Evolutionary conservation across 2,888 invertebrate genomes (phyloP).

Genomic region (Nephrotoma appendiculata): DNA sequence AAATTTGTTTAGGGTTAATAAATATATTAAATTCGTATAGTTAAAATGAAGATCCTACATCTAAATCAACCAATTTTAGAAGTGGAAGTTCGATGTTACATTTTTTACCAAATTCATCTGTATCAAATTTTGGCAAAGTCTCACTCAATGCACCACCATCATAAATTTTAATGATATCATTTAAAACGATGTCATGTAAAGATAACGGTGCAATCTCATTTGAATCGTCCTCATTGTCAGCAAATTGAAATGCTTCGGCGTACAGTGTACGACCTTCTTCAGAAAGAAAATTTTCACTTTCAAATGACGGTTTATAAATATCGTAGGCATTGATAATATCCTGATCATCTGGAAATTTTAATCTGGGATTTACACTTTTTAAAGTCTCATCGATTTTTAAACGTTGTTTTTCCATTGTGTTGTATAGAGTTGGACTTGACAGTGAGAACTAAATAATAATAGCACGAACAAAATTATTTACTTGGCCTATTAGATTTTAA

Average conservation of each 20-base stretch:
- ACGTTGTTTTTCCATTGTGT: not conserved
- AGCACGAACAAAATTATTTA: not conserved
- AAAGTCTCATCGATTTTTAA: not conserved
- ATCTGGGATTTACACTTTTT: not conserved
- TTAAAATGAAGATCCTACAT: not conserved
- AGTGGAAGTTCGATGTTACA: slow-evolving; percentile 4
- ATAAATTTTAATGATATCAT: not conserved
- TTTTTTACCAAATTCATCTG: slow-evolving; percentile 2
- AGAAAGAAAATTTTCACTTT: not conserved
- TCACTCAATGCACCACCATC: slow-evolving; percentile 1
- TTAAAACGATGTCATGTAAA: not conserved
- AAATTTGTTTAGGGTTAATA: not conserved
- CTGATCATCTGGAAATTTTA: not conserved
- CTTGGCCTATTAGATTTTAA: not conserved
- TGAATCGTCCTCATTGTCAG: not conserved
- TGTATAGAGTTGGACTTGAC: no score
- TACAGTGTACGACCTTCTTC: slow-evolving; percentile 8
- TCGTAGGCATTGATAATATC: not conserved
- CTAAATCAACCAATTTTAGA: slow-evolving; percentile 3
- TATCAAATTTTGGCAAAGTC: not conserved
- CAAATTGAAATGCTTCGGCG: slow-evolving; percentile 6
- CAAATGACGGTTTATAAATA: slow-evolving; percentile 9
- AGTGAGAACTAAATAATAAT: not conserved
- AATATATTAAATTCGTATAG: not conserved
- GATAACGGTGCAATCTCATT: not conserved